Conservation (phyloP, 2,888 invertebrate genomes). For the Merodon equestris region DNA sequence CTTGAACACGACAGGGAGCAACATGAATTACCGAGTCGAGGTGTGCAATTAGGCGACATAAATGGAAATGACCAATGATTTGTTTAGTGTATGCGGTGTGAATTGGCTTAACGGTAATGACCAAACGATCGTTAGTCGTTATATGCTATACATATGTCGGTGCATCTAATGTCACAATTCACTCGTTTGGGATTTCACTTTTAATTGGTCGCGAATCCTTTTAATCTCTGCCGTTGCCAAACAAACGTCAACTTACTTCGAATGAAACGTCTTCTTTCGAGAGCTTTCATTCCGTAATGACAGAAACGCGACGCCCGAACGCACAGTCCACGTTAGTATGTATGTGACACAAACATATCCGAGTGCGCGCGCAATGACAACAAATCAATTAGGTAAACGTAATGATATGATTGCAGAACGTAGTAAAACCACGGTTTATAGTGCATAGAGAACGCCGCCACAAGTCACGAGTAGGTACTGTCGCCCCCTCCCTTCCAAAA, state of each 20-base stretch:
- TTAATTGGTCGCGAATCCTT: constrained; percentile 59
- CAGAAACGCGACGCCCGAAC: constrained; percentile 24
- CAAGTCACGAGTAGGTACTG: not conserved
- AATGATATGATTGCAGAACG: constrained; percentile 65
- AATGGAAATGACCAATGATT: constrained; percentile 66
- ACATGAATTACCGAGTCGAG: constrained; percentile 64
- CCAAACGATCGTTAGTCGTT: too few species aligned
- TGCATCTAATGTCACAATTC: too few species aligned
- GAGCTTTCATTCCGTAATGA: constrained; percentile 53
- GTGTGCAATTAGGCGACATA: constrained; percentile 68
- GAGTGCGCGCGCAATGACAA: constrained; percentile 56
- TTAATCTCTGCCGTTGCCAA: constrained; percentile 62
- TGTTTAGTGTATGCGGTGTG: constrained; percentile 16
- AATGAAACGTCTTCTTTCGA: constrained; percentile 64
- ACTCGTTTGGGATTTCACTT: constrained; percentile 60
- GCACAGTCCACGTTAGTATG: constrained; percentile 37
- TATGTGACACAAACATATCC: constrained; percentile 1
- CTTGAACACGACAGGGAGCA: constrained; percentile 42
- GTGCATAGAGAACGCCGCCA: constrained; percentile 17
- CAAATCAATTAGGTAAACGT: constrained; percentile 69
- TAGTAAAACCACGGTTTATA: constrained; percentile 26
- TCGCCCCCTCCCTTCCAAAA: too few species aligned
- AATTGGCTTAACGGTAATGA: too few species aligned
- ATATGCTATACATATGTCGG: too few species aligned
- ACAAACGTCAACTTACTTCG: constrained; percentile 62